Evolutionary conservation across 2,797 vertebrate species (phyloP).

Genomic region (Coracias cyanogaster): DNA sequence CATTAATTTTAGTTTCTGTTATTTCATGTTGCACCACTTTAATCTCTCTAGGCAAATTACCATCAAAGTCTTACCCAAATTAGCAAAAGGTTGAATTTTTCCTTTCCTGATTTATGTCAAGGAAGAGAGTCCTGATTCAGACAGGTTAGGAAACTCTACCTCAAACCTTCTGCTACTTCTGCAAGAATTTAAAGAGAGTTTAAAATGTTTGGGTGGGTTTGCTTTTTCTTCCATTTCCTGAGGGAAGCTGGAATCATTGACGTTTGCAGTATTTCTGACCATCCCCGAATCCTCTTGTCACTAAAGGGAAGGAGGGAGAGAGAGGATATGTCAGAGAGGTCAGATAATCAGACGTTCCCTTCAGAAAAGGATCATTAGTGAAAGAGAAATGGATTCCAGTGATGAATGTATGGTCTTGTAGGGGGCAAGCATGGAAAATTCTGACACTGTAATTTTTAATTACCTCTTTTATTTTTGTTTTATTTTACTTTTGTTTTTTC

Average conservation of each 20-base stretch:
- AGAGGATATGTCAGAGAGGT: background rate
- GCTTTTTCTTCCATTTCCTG: constrained; percentile 43
- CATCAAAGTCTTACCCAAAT: constrained; percentile 19
- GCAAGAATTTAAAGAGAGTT: background rate
- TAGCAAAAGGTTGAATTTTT: background rate
- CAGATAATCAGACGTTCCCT: background rate
- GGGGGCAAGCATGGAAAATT: background rate
- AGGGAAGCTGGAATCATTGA: background rate
- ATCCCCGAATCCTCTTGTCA: background rate
- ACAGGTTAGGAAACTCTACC: background rate
- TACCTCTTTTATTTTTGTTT: background rate
- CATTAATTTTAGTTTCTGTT: constrained; percentile 52
- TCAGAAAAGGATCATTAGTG: background rate
- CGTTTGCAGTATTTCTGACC: background rate
- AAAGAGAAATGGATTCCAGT: background rate
- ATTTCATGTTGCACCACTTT: constrained; percentile 45
- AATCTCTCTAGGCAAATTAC: constrained; percentile 23
- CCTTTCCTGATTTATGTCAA: background rate
- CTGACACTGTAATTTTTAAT: background rate
- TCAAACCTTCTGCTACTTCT: background rate
- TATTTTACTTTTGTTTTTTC: background rate
- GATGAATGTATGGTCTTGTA: rapidly evolving
- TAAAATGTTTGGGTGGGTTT: background rate
- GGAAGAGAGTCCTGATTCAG: background rate
- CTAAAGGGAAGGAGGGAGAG: background rate